Base-by-base conservation (phyloP, 1,140 invertebrate species). In the Marisa cornuarietis region DNA sequence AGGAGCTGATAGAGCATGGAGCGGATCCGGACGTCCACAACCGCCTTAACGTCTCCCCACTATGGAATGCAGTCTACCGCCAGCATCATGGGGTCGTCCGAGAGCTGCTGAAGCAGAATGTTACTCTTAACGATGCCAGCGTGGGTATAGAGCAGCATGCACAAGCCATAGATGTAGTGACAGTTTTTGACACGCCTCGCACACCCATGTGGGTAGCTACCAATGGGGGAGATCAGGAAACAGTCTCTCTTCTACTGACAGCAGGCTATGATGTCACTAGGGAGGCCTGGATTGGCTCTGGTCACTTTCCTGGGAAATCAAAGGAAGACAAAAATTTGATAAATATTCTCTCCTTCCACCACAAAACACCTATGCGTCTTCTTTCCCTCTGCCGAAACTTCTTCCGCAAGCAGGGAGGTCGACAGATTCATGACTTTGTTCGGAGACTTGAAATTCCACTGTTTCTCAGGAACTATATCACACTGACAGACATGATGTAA, bases 61-160 rank as follows among this genome's bases (percentile, higher is more conserved):
- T 89, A 58, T 89, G 88, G 87, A 88, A 89, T 83, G 87, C 87
- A 26, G 85, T 87, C 11, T 87, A 86, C 31, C 83, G 77, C 66
- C 79, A 79, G 0, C 61, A 84, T 24, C 82, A 80, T 52, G 81
- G 83, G 22, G 73, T 85, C 11, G 83, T 89, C 3, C 86, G 85
- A 73, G 26, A 86, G 13, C 82, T 89, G 24, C 54, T 89, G 2
- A 79, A 81, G 52, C 71, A 81, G 49, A 88, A 89, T 84, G 87
- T 88, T 10, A 76, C 77, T 26, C 62, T 89, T 78, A 85, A 87
- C 42, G 77, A 83, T 2, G 1, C 52, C 22, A 84, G 82, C 54
- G 65, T 79, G n/a, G 88, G 88, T 22, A 86, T 85, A 16, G 77
- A 86, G 54, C 87, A 89, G 66, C 85, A 86, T 79, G 69, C 83